Percentiles rank a stretch among this genome's conserved stretches.
Evolutionary conservation across 2,797 vertebrate species (phyloP).

Genomic region (Phrynocephalus vlangalii): DNA sequence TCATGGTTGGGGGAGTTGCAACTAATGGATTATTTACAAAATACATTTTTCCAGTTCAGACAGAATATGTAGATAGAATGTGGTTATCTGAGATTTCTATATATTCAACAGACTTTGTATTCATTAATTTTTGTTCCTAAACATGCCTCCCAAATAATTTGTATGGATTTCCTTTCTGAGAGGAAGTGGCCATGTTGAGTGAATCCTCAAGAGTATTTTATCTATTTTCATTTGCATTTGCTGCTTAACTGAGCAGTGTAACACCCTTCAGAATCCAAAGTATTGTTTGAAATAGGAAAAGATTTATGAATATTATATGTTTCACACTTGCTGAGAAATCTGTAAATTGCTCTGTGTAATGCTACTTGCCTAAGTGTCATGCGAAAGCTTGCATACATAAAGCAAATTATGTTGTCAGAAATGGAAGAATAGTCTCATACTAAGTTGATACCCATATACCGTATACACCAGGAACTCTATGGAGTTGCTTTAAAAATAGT

Average conservation of each 20-base stretch:
- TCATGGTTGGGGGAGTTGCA: background rate
- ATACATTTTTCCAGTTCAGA: background rate
- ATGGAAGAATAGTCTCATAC: background rate
- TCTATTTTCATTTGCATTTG: background rate
- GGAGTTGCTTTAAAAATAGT: background rate
- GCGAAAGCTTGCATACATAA: no score
- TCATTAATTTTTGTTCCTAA: background rate
- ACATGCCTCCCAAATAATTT: background rate
- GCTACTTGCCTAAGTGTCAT: background rate
- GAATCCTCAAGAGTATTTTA: background rate
- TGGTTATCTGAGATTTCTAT: background rate
- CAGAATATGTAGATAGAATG: background rate
- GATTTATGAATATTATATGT: background rate
- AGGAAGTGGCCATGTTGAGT: background rate
- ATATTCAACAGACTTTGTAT: background rate
- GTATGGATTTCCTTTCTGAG: constrained; percentile 3
- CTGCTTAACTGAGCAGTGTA: background rate
- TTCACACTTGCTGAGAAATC: background rate
- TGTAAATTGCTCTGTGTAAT: background rate
- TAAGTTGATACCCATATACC: background rate
- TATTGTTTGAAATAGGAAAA: background rate
- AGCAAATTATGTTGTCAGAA: background rate
- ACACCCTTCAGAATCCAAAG: background rate
- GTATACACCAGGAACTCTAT: background rate
- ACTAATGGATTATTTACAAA: background rate